Evolutionary conservation across 2,888 invertebrate genomes (phyloP).

Genomic region (Tetragnatha montana): DNA sequence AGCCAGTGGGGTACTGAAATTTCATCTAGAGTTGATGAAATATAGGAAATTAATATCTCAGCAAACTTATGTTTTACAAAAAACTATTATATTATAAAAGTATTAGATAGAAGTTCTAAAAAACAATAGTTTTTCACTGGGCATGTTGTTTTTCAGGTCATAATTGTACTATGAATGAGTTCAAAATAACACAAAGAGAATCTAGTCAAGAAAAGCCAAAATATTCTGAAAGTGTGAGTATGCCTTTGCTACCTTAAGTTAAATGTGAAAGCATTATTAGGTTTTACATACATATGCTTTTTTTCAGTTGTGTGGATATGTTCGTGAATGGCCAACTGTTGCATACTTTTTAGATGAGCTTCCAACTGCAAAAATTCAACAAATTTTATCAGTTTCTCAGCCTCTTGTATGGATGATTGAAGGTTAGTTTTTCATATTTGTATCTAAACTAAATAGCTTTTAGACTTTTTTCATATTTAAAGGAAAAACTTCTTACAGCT

Average conservation of each 20-base stretch:
- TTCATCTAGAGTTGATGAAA: too few relatives aligned
- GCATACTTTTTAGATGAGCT: conserved; percentile 63
- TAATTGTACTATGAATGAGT: background rate
- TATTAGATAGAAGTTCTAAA: too few relatives aligned
- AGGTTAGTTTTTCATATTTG: conserved; percentile 19
- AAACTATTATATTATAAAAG: too few relatives aligned
- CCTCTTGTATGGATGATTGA: conserved; percentile 61
- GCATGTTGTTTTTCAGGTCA: conserved; percentile 1
- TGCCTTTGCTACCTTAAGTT: background rate
- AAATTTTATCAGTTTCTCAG: conserved; percentile 56
- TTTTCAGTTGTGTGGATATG: conserved; percentile 17
- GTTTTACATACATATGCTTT: background rate
- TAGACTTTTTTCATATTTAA: background rate
- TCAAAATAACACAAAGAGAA: background rate
- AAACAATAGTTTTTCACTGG: background rate
- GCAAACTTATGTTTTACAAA: too few relatives aligned
- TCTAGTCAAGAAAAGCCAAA: conserved; percentile 3
- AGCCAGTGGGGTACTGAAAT: too few relatives aligned
- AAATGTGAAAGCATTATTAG: background rate
- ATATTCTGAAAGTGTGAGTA: background rate
- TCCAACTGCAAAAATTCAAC: conserved; percentile 52
- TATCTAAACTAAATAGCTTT: background rate
- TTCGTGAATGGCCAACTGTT: conserved; percentile 46
- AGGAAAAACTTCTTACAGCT: conserved; percentile 24
- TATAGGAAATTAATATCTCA: too few relatives aligned